These are phyloP conservation scores for Drosophila sordidula DNA, from an alignment of 2,888 invertebrate genomes.

Conservation along the genomic window DNA sequence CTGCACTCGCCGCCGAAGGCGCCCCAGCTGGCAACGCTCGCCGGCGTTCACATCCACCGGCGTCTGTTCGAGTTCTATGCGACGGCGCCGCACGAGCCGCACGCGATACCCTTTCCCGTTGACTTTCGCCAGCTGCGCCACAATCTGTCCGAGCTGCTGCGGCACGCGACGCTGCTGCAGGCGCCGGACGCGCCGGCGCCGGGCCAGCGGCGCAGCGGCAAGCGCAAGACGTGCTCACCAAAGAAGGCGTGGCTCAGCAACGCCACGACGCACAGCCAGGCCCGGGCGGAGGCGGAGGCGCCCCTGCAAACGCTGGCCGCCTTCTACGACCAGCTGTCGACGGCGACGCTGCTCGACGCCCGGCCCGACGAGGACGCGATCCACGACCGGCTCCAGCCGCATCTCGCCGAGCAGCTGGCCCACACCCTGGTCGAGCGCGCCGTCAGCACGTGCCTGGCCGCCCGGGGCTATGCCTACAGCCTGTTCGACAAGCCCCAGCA, in stretches of 20 bases:
- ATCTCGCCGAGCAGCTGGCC: slow-evolving; percentile 78
- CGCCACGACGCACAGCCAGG: slow-evolving; percentile 48
- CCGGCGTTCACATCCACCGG: slow-evolving; percentile 70
- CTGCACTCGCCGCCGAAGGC: slow-evolving; percentile 32
- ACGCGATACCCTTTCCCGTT: slow-evolving; percentile 82
- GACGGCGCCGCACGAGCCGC: slow-evolving; percentile 76
- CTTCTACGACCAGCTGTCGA: slow-evolving; percentile 84
- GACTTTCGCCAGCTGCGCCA: slow-evolving; percentile 78
- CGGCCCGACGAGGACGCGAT: too few species aligned
- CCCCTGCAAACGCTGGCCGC: slow-evolving; percentile 85
- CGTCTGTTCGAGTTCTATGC: slow-evolving; percentile 83
- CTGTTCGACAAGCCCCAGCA: slow-evolving; percentile 76
- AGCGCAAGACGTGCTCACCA: slow-evolving; percentile 79
- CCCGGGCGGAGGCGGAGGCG: slow-evolving; percentile 48
- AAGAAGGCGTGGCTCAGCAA: slow-evolving; percentile 80
- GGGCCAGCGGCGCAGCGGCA: slow-evolving; percentile 17
- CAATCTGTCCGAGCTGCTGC: slow-evolving; percentile 78
- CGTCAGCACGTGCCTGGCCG: slow-evolving; percentile 73
- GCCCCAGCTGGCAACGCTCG: slow-evolving; percentile 30
- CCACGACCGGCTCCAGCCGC: slow-evolving; percentile 75
- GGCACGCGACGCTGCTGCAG: slow-evolving; percentile 54
- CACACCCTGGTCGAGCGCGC: slow-evolving; percentile 81
- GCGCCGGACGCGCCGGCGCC: neutral
- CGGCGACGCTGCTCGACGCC: slow-evolving; percentile 81
- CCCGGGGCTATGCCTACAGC: slow-evolving; percentile 81